Evolutionary conservation across 2,888 invertebrate genomes (phyloP).

Genomic region (Anthophora plumipes): DNA sequence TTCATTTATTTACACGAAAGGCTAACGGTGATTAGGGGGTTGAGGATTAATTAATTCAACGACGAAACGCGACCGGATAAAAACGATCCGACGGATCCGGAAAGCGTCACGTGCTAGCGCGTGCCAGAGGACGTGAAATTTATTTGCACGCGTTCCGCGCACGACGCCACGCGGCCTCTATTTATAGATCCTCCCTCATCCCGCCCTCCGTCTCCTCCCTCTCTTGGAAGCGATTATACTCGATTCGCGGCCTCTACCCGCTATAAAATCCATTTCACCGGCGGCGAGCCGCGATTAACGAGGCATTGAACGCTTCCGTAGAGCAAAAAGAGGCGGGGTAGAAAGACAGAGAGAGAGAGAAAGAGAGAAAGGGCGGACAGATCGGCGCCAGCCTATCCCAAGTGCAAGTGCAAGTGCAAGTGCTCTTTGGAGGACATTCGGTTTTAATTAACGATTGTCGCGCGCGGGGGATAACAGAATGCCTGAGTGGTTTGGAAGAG

Average conservation of each 20-base stretch:
- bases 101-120: constrained; percentile 9
- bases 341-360: too few species aligned
- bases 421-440: constrained; percentile 53
- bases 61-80: neutral
- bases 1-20: neutral
- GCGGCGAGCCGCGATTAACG: constrained; percentile 66
- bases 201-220: too few species aligned
- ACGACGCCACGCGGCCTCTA: constrained; percentile 30
- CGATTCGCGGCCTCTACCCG: constrained; percentile 27
- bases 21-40: neutral
- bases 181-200: constrained; percentile 42
- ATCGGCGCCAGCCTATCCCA: constrained; percentile 33
- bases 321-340: neutral
- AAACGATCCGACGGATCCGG: constrained; percentile 4
- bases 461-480: constrained; percentile 40
- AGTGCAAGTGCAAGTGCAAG: constrained; percentile 61
- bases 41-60: constrained; percentile 7
- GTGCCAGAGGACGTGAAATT: constrained; percentile 11
- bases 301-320: constrained; percentile 58
- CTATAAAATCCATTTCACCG: constrained; percentile 64
- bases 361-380: neutral
- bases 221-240: constrained; percentile 45
- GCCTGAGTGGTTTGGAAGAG: constrained; percentile 53
- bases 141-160: constrained; percentile 12
- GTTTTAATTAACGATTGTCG: constrained; percentile 73